A percentile compares a stretch with the other conserved stretches of the same genome.
These are phyloP conservation scores for Trichomalopsis sarcophagae DNA, from an alignment of 1,140 invertebrate genomes.

Conservation along the genomic window DNA sequence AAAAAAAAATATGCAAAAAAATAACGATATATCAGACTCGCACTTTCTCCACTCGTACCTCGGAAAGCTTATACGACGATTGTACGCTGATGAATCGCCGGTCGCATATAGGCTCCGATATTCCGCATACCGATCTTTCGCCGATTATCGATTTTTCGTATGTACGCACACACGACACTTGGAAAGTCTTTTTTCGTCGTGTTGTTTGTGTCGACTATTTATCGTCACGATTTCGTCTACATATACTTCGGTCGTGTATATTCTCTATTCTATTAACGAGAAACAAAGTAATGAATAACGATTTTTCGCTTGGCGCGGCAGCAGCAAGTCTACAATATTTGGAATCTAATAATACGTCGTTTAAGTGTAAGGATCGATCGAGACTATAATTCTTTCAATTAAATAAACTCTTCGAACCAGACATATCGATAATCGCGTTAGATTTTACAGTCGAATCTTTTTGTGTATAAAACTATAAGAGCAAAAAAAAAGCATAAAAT, in stretches of 20 bases:
- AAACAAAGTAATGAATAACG: neutral
- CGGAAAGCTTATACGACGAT: neutral
- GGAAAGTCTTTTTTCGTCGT: too few relatives aligned
- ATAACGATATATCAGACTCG: neutral
- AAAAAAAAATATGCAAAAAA: neutral
- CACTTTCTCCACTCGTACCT: constrained; percentile 6
- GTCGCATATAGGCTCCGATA: too few relatives aligned
- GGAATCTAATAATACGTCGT: too few relatives aligned
- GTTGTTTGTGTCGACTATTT: too few relatives aligned
- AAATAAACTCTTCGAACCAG: constrained; percentile 22
- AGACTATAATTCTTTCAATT: constrained; percentile 7
- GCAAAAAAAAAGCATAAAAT: neutral
- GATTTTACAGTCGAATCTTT: constrained; percentile 26
- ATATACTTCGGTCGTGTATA: neutral
- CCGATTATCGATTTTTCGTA: constrained; percentile 16
- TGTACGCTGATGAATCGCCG: too few relatives aligned
- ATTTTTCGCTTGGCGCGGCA: too few relatives aligned
- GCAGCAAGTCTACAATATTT: too few relatives aligned
- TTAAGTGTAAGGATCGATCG: neutral
- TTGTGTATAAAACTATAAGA: constrained; percentile 2
- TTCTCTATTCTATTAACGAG: neutral
- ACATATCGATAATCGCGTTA: constrained; percentile 43
- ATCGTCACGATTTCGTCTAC: too few relatives aligned
- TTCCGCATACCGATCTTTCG: neutral
- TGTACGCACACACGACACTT: too few relatives aligned